These are phyloP conservation scores for Anolis carolinensis DNA, from an alignment of 2,113 vertebrate species.

Conservation along the genomic window DNA sequence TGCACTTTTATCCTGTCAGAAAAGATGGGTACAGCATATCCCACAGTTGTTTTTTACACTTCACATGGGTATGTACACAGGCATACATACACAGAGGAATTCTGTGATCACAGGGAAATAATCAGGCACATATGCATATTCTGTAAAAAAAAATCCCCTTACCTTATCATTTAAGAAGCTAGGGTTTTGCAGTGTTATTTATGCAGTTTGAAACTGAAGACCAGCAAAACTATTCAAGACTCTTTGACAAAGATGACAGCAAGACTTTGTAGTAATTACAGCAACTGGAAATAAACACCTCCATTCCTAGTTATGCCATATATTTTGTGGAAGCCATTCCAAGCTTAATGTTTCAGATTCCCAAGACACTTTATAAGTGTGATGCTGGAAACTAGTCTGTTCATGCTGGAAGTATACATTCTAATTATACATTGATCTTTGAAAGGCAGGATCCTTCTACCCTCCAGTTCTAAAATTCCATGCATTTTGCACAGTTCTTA, in stretches of 20 bases:
- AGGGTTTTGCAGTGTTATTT: neutral
- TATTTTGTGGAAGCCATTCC: slow-evolving; percentile 11
- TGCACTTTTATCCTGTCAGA: too few relatives aligned
- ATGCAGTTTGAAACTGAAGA: neutral
- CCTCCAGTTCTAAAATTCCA: neutral
- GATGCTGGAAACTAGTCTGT: neutral
- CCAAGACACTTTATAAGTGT: neutral
- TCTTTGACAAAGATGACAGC: neutral
- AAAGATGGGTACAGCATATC: neutral
- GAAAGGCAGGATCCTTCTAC: neutral
- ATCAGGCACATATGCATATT: neutral
- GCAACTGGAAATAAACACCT: neutral
- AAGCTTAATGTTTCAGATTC: slow-evolving; percentile 11
- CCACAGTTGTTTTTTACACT: neutral
- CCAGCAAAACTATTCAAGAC: neutral
- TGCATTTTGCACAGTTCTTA: neutral
- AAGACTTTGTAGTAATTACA: neutral
- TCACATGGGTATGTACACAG: neutral
- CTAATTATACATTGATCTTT: neutral
- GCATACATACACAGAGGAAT: neutral
- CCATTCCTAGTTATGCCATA: neutral
- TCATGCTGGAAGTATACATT: slow-evolving; percentile 1
- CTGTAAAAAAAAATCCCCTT: neutral
- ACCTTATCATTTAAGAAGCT: neutral
- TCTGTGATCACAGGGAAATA: neutral